Evolutionary conservation across 2,888 invertebrate genomes (phyloP).

Genomic region (Sarcophaga rosellei): DNA sequence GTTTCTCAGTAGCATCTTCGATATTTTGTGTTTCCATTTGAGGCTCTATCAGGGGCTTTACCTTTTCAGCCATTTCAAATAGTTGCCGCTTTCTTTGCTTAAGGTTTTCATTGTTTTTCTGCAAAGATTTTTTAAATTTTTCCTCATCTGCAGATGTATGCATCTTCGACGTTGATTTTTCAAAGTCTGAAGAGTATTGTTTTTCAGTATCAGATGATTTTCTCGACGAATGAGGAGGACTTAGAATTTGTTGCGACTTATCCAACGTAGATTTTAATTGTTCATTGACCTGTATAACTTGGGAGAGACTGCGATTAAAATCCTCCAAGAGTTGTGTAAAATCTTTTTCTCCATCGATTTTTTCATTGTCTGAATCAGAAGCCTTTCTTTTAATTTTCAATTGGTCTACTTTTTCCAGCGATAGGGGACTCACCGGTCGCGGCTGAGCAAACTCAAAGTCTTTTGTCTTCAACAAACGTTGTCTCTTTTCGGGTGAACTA

Average conservation of each 20-base stretch:
- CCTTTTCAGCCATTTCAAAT: constrained; percentile 60
- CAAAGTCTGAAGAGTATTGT: constrained; percentile 70
- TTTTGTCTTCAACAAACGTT: neutral
- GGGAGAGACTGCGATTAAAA: constrained; percentile 76
- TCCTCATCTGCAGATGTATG: constrained; percentile 18
- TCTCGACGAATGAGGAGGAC: constrained; percentile 63
- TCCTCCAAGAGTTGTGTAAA: constrained; percentile 74
- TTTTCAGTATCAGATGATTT: constrained; percentile 43
- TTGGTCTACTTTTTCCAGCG: constrained; percentile 72
- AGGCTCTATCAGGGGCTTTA: constrained; percentile 55
- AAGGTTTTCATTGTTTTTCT: constrained; percentile 48
- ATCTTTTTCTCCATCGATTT: constrained; percentile 44
- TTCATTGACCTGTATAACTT: constrained; percentile 77
- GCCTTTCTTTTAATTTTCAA: constrained; percentile 68
- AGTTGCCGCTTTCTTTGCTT: constrained; percentile 48
- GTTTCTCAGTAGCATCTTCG: neutral
- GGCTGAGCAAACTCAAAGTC: constrained; percentile 61
- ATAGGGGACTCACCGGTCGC: constrained; percentile 73
- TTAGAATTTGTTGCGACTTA: constrained; percentile 72
- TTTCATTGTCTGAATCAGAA: neutral
- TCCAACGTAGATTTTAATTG: constrained; percentile 73
- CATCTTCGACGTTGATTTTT: constrained; percentile 46
- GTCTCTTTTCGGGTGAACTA: constrained; percentile 73
- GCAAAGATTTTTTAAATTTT: constrained; percentile 31
- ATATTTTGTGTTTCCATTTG: constrained; percentile 20